These are phyloP conservation scores for Drosophila truncata DNA, from an alignment of 1,140 invertebrate species.

Conservation along the genomic window DNA sequence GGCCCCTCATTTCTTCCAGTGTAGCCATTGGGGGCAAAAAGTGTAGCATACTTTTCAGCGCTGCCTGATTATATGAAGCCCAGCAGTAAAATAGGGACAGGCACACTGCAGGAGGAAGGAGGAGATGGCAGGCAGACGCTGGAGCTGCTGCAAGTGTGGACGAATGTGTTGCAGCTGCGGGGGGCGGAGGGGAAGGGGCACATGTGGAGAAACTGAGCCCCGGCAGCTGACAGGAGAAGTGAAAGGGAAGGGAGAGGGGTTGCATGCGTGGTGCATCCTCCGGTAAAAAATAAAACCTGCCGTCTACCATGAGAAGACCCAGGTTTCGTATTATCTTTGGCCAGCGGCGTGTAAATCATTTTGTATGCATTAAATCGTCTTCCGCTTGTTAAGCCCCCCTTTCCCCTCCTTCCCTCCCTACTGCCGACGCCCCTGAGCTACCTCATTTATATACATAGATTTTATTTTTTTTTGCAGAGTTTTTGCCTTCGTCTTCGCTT, in stretches of 20 bases:
- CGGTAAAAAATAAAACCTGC: conserved; percentile 7
- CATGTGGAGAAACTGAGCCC: conserved; percentile 26
- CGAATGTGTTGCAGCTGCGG: conserved; percentile 11
- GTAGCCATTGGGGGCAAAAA: conserved; percentile 55
- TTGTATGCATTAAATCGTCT: conserved; percentile 84
- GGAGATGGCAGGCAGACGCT: background rate
- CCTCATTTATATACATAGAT: conserved; percentile 35
- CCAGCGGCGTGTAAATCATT: conserved; percentile 83
- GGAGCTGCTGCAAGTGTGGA: conserved; percentile 25
- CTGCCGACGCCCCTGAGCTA: conserved; percentile 8
- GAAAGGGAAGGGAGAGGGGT: background rate
- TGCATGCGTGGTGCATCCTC: conserved; percentile 24
- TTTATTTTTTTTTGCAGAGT: background rate
- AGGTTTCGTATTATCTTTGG: conserved; percentile 74
- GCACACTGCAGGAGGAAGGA: background rate
- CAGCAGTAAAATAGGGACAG: conserved; percentile 17
- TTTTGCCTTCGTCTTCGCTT: conserved; percentile 6
- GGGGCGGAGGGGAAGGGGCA: background rate
- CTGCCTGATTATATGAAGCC: conserved; percentile 73
- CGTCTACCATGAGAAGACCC: conserved; percentile 9
- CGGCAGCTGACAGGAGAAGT: conserved; percentile 12
- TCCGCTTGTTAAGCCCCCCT: conserved; percentile 37
- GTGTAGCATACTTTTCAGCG: conserved; percentile 79
- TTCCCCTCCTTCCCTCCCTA: background rate
- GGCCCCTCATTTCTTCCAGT: background rate